Evolutionary conservation across 2,888 invertebrate species (phyloP).

Genomic region (Limnephilus auricula): DNA sequence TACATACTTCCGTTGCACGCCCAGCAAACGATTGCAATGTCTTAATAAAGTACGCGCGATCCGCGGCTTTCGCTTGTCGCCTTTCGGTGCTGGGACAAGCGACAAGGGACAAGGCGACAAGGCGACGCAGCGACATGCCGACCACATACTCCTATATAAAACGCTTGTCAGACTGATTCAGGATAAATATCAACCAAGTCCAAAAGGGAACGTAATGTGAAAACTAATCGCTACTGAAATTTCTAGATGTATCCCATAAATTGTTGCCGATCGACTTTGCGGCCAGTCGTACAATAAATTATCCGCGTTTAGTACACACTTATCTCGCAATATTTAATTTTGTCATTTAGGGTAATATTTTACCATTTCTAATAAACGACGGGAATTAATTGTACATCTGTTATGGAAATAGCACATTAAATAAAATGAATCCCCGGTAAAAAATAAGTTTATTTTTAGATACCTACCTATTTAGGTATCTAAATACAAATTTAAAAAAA

Average conservation of each 20-base stretch:
- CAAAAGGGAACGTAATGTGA: slow-evolving; percentile 40
- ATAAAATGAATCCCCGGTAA: neutral
- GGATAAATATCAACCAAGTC: slow-evolving; percentile 51
- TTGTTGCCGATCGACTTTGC: slow-evolving; percentile 22
- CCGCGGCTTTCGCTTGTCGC: slow-evolving; percentile 54
- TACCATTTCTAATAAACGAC: neutral
- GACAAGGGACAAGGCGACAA: neutral
- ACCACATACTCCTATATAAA: slow-evolving; percentile 50
- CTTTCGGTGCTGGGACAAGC: neutral
- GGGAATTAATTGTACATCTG: neutral
- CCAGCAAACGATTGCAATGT: slow-evolving; percentile 37
- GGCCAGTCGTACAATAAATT: slow-evolving; percentile 30
- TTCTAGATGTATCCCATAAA: slow-evolving; percentile 50
- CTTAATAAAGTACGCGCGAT: slow-evolving; percentile 59
- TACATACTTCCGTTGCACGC: neutral
- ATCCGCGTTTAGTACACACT: slow-evolving; percentile 35
- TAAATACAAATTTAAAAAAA: too few species aligned
- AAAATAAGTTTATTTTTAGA: too few species aligned
- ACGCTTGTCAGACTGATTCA: slow-evolving; percentile 56
- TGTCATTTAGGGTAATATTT: neutral
- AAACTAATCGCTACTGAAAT: slow-evolving; percentile 60
- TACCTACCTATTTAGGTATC: too few species aligned
- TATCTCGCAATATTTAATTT: neutral
- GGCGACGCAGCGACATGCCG: slow-evolving; percentile 48
- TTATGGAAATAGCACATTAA: neutral